Evolutionary conservation across 2,888 invertebrate species (phyloP).

Genomic region (Drosophila eohydei): DNA sequence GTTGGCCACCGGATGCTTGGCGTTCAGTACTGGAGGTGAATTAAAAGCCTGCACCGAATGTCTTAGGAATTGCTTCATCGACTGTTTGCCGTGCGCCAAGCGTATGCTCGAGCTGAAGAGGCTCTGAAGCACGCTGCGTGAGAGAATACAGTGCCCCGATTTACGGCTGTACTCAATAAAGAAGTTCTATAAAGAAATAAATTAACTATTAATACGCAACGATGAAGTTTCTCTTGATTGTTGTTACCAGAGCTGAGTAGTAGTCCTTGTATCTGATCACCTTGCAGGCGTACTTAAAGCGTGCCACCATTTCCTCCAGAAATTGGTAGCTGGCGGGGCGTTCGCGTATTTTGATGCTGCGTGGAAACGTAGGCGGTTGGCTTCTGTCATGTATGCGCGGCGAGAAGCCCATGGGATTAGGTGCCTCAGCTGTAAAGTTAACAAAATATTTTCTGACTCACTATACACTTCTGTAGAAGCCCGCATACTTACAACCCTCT

Average conservation of each 20-base stretch:
- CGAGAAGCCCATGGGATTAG: conserved; percentile 96
- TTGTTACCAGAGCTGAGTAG: conserved; percentile 91
- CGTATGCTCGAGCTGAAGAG: conserved; percentile 87
- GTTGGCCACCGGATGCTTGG: conserved; percentile 87
- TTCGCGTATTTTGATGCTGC: conserved; percentile 96
- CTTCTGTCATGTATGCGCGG: conserved; percentile 97
- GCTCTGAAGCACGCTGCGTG: conserved; percentile 94
- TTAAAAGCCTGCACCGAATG: conserved; percentile 95
- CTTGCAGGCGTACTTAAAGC: conserved; percentile 92
- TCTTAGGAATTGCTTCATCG: conserved; percentile 91
- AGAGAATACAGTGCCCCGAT: conserved; percentile 94
- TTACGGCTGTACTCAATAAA: conserved; percentile 96
- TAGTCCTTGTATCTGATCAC: conserved; percentile 91
- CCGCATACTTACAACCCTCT: conserved; percentile 75
- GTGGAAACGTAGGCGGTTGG: conserved; percentile 98
- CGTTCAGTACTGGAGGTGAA: conserved; percentile 94
- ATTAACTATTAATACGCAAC: background rate
- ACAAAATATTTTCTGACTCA: background rate
- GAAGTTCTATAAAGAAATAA: conserved; percentile 89
- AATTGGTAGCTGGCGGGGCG: conserved; percentile 89
- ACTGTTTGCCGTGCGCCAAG: conserved; percentile 84
- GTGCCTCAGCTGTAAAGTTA: conserved; percentile 86
- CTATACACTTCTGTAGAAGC: background rate
- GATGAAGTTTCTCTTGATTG: background rate
- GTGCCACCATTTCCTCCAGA: conserved; percentile 91